These are phyloP conservation scores for Cephus pulcher DNA, from an alignment of 2,888 invertebrate genomes.

Conservation along the genomic window DNA sequence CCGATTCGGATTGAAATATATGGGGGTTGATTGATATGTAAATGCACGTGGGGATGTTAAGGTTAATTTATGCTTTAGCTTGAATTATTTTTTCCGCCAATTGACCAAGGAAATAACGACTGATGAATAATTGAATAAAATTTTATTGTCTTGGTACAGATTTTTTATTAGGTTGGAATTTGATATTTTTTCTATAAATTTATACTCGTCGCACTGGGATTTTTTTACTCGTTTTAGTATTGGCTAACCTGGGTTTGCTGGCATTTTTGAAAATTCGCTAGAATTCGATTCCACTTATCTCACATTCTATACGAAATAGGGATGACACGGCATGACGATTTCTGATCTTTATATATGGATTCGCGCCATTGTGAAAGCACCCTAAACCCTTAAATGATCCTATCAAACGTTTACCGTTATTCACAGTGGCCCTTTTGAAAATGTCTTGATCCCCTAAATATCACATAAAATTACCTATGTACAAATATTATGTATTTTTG, in stretches of 20 bases:
- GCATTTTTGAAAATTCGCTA: not conserved
- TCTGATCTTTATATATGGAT: no score
- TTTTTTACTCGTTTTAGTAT: not conserved
- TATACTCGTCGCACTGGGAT: not conserved
- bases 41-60: not conserved
- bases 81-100: not conserved
- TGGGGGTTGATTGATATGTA: not conserved
- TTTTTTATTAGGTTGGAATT: not conserved
- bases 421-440: not conserved
- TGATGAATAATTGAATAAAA: not conserved
- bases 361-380: not conserved
- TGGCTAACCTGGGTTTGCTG: not conserved
- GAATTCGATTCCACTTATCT: not conserved
- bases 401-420: not conserved
- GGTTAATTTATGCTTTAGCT: not conserved
- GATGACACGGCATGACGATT: not conserved
- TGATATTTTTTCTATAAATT: not conserved
- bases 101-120: not conserved
- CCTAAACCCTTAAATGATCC: not conserved
- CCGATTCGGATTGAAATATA: not conserved
- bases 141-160: not conserved
- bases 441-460: not conserved
- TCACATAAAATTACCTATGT: no score
- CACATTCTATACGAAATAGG: not conserved
- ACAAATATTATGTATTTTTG: no score